Evolutionary conservation across 2,797 vertebrate genomes (phyloP).

Genomic region (Tiaroga cobitis): DNA sequence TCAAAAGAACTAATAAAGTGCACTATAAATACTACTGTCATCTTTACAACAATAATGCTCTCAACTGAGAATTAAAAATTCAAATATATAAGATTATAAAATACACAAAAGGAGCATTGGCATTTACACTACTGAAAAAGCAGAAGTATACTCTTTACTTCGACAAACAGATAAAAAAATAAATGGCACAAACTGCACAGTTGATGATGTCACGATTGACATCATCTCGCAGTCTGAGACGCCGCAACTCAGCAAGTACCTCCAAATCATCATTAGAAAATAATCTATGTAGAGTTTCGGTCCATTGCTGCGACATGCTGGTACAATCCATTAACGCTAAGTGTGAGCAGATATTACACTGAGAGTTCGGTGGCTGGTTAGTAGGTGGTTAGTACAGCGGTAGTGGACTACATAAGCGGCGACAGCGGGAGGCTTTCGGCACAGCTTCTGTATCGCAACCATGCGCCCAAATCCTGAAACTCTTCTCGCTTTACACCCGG

Average conservation of each 20-base stretch:
- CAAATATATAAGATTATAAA: constrained; percentile 71
- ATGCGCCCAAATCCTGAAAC: constrained; percentile 56
- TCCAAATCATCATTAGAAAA: constrained; percentile 48
- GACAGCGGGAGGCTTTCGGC: constrained; percentile 26
- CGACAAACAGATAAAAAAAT: constrained; percentile 66
- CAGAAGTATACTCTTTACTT: constrained; percentile 64
- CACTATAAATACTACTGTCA: constrained; percentile 74
- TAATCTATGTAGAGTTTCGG: constrained; percentile 37
- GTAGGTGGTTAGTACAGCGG: constrained; percentile 46
- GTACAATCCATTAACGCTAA: constrained; percentile 49
- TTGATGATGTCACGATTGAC: constrained; percentile 39
- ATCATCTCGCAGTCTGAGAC: constrained; percentile 57
- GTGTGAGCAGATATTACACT: constrained; percentile 30
- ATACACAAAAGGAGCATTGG: constrained; percentile 67
- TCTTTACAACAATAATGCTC: constrained; percentile 70
- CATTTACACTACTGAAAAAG: constrained; percentile 70
- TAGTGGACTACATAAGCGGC: constrained; percentile 40
- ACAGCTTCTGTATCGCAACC: constrained; percentile 42
- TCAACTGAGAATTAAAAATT: constrained; percentile 69
- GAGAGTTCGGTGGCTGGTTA: constrained; percentile 35
- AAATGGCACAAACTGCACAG: constrained; percentile 63
- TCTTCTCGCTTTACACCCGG: background rate
- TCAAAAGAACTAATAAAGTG: constrained; percentile 71
- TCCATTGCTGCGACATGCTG: constrained; percentile 60
- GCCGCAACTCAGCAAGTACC: constrained; percentile 57